phyloP scores from a whole-genome alignment of 2,113 vertebrate species.

The Platichthys stellatus region DNA sequence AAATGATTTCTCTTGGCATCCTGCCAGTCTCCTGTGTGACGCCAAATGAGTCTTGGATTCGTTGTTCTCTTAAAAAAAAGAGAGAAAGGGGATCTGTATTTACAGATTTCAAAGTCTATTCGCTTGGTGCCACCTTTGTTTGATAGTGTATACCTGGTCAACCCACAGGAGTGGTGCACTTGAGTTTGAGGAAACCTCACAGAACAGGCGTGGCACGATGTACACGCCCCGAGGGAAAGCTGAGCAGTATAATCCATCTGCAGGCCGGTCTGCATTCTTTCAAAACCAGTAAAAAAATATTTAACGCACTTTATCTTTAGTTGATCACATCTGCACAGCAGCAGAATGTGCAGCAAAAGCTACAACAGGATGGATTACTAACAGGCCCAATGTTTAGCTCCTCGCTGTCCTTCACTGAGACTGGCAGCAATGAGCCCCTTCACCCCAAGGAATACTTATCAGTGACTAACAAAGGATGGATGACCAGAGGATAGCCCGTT shows the following conservation, averaged over 20 bases:
- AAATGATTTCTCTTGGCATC: not conserved
- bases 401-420: not conserved
- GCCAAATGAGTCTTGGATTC: not conserved
- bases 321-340: not conserved
- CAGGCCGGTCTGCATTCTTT: conserved; percentile 10
- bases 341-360: not conserved
- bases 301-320: not conserved
- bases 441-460: conserved; percentile 9
- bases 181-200: conserved; percentile 20
- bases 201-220: conserved; percentile 26
- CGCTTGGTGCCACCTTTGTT: not conserved
- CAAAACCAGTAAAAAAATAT: not conserved
- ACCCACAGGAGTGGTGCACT: conserved; percentile 7
- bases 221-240: conserved; percentile 24
- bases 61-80: not conserved
- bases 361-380: not conserved
- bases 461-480: conserved; percentile 37
- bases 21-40: not conserved
- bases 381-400: not conserved
- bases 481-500: conserved; percentile 15
- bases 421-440: conserved; percentile 14
- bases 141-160: not conserved
- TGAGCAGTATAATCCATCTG: not conserved
- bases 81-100: not conserved
- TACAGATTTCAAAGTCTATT: not conserved